A percentile compares a stretch with the other conserved stretches of the same genome.
Conservation (phyloP, 2,888 invertebrate species). For the Eristalis pertinax region DNA sequence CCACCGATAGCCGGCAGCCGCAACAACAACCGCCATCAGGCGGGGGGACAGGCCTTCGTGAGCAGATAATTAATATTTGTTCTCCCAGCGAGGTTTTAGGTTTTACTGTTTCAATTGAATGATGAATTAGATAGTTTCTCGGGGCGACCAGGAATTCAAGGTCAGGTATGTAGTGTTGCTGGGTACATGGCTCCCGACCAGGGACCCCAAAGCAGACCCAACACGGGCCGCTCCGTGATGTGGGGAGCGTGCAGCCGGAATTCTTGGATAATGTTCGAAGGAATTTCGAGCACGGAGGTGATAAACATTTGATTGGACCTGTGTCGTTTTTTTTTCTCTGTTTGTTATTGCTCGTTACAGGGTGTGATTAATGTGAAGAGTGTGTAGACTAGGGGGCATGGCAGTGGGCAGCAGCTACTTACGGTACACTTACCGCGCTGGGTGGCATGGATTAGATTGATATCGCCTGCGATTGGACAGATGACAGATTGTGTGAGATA, state of each 20-base stretch:
- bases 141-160: conserved; percentile 51
- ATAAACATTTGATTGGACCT: conserved; percentile 66
- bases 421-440: conserved; percentile 38
- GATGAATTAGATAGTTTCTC: conserved; percentile 65
- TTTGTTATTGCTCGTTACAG: conserved; percentile 35
- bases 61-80: conserved; percentile 70
- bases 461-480: conserved; percentile 24
- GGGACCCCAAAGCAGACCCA: background rate
- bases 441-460: conserved; percentile 57
- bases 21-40: conserved; percentile 4
- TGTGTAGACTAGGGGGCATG: background rate
- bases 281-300: conserved; percentile 55
- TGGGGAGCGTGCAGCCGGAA: conserved; percentile 43
- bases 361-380: conserved; percentile 60
- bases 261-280: conserved; percentile 38
- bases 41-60: conserved; percentile 38
- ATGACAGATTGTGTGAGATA: conserved; percentile 26
- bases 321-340: conserved; percentile 16
- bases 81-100: conserved; percentile 45
- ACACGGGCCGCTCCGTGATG: conserved; percentile 17
- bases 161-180: conserved; percentile 34
- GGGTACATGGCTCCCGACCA: background rate
- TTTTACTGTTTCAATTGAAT: conserved; percentile 65
- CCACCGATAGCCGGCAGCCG: conserved; percentile 35
- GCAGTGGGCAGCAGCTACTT: conserved; percentile 11